Conservation (phyloP, 2,797 vertebrate genomes). For the Xenops minutus region DNA sequence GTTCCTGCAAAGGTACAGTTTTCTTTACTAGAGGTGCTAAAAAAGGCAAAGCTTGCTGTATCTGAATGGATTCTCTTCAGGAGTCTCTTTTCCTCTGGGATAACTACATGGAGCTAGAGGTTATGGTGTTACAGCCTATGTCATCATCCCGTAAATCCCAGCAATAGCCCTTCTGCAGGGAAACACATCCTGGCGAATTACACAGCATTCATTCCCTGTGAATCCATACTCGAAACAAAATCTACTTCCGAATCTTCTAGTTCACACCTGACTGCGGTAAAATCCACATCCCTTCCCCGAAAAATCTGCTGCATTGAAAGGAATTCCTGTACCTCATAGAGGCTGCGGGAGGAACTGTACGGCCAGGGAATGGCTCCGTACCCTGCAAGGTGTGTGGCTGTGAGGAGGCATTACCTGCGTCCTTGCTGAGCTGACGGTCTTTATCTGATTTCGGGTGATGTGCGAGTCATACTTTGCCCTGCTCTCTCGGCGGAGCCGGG, state of each 20-base stretch:
- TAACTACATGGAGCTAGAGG: constrained; percentile 12
- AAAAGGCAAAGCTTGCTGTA: neutral
- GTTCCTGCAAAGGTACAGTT: neutral
- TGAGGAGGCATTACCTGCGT: constrained; percentile 82
- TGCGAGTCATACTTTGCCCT: constrained; percentile 85
- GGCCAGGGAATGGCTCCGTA: constrained; percentile 71
- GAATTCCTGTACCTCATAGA: constrained; percentile 77
- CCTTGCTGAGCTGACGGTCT: constrained; percentile 74
- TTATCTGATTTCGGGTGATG: constrained; percentile 77
- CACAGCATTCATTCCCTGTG: neutral
- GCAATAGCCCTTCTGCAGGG: neutral
- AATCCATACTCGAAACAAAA: neutral
- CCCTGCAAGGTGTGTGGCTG: constrained; percentile 72
- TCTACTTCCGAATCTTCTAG: neutral
- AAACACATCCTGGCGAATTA: neutral
- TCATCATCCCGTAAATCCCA: constrained; percentile 1
- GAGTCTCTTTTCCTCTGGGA: neutral
- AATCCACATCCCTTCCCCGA: constrained; percentile 64
- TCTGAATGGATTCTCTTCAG: neutral
- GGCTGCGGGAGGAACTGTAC: constrained; percentile 73
- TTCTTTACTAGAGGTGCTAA: neutral
- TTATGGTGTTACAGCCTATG: constrained; percentile 9
- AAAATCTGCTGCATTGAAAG: constrained; percentile 72
- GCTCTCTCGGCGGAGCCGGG: constrained; percentile 87
- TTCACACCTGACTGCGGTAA: constrained; percentile 55